Percentiles rank a stretch among this genome's conserved stretches.
Evolutionary conservation across 2,797 vertebrate genomes (phyloP).

Genomic region (Leptatherina wallacei): DNA sequence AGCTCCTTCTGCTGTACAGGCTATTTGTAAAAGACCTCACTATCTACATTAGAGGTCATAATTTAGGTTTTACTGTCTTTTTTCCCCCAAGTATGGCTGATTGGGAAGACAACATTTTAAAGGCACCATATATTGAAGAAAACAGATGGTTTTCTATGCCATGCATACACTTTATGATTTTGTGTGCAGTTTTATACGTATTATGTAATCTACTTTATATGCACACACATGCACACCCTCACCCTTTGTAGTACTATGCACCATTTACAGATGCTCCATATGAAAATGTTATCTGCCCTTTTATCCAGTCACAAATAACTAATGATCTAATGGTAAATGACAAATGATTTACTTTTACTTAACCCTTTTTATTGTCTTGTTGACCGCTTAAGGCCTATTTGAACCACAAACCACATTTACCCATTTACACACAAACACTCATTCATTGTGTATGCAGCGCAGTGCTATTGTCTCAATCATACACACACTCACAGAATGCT

Average conservation of each 20-base stretch:
- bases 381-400: neutral
- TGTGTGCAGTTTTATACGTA: too few species aligned
- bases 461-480: neutral
- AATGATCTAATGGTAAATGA: neutral
- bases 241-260: neutral
- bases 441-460: neutral
- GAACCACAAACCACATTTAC: neutral
- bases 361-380: neutral
- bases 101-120: too few species aligned
- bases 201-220: too few species aligned
- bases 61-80: neutral
- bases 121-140: too few species aligned
- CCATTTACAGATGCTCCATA: neutral
- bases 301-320: neutral
- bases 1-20: slow-evolving; percentile 44
- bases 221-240: too few species aligned
- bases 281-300: neutral
- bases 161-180: too few species aligned
- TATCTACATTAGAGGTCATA: neutral
- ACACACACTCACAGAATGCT: too few species aligned
- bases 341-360: neutral
- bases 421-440: neutral
- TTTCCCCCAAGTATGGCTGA: neutral
- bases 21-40: neutral
- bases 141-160: too few species aligned